Percentiles rank a stretch among this genome's conserved stretches.
Evolutionary conservation across 92 coral and sea anemone species (phyloP).

Genomic region (Nematostella vectensis): DNA sequence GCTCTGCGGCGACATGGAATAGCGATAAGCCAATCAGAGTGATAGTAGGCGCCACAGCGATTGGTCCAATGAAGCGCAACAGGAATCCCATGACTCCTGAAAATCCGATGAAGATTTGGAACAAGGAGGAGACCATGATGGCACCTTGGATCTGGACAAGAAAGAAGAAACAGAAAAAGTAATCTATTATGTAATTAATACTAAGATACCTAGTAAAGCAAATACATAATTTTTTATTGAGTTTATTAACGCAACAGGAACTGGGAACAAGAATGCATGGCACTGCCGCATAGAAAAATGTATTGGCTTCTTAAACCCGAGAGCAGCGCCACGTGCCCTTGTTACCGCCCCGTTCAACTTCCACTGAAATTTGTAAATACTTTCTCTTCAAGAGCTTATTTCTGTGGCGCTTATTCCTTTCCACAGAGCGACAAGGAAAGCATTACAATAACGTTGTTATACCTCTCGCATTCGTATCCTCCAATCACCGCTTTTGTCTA

Average conservation of each 20-base stretch:
- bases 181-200: background rate
- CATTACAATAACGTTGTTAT: too few relatives aligned
- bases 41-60: constrained; percentile 85
- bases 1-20: constrained; percentile 54
- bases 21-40: constrained; percentile 86
- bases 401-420: too few relatives aligned
- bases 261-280: too few relatives aligned
- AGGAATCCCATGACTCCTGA: constrained; percentile 83
- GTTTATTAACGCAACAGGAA: too few relatives aligned
- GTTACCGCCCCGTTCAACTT: too few relatives aligned
- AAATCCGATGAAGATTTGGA: constrained; percentile 81
- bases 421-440: too few relatives aligned
- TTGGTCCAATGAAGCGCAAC: constrained; percentile 86
- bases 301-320: too few relatives aligned
- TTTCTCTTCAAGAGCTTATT: too few relatives aligned
- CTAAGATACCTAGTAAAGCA: background rate
- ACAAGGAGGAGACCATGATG: constrained; percentile 72
- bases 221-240: background rate
- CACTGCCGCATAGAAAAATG: too few relatives aligned
- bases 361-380: too few relatives aligned
- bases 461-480: constrained; percentile 56
- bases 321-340: too few relatives aligned
- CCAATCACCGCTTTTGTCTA: constrained; percentile 36
- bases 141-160: constrained; percentile 79
- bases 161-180: background rate